Base-by-base conservation (phyloP, 2,113 vertebrate species). In the Tichodroma muraria region DNA sequence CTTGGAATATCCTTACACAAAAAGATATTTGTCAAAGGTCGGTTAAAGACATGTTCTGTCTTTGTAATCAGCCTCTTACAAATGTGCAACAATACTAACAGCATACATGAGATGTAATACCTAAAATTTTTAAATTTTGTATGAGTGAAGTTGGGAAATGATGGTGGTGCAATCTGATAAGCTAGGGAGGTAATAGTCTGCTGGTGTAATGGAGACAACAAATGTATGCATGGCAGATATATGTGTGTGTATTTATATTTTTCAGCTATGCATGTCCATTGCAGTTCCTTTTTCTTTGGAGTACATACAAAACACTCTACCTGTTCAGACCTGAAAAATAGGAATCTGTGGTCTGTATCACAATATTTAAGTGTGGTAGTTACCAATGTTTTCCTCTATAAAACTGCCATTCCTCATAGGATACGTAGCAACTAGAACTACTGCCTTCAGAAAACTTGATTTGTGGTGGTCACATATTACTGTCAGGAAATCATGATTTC, bases 341-440 rank as follows among this genome's bases (percentile, higher is more conserved):
- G 17, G 19, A 56, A 56, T 33, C 28, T 54, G 52, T 88, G 38
- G 23, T 56, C 60, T 76, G 6, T 75, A 22, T 47, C 33, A 71
- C 35, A 56, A 4, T 56, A 35, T 52, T 76, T 15, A 68, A 15
- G 15, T 40, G 4, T 38, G 27, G 15, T 50, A 24, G 28, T 30
- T 93, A 21, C 33, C 53, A 28, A 0, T 52, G 30, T 33, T 85
- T 68, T 68, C 31, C 21, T 60, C 13, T 53, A 3, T 79, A 59
- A 75, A 79, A 10, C 12, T 75, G 42, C 38, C 21, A 33, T 88
- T 54, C 30, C 60, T 85, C 19, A 24, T 8, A 16, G 60, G 31
- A 16, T 54, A 11, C 0, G 0, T 3, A 69, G 16, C 54, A 77
- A 28, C 54, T 20, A 23, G 30, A 49, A 30, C 35, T 50, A 5